These are phyloP conservation scores for Pyrrhia umbra DNA, from an alignment of 2,888 invertebrate species.

Conservation along the genomic window DNA sequence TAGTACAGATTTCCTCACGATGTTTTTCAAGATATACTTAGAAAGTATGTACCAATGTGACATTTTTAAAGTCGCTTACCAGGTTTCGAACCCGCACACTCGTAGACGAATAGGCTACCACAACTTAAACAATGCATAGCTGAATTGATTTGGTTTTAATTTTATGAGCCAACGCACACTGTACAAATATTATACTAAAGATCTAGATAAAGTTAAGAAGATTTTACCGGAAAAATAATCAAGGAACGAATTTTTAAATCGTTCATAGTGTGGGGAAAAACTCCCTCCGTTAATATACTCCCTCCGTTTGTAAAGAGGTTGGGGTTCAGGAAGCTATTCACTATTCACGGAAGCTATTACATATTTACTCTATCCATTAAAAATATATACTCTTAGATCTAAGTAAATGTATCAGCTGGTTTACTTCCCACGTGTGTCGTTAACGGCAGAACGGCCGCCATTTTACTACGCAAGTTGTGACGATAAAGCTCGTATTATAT, in stretches of 20 bases:
- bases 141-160: neutral
- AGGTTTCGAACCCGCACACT: no score
- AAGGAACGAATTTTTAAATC: neutral
- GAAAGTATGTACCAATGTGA: no score
- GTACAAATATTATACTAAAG: no score
- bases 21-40: no score
- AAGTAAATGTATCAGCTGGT: slow-evolving; percentile 47
- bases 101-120: no score
- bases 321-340: neutral
- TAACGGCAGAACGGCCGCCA: slow-evolving; percentile 25
- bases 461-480: slow-evolving; percentile 48
- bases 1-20: no score
- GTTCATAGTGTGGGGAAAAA: neutral
- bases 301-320: neutral
- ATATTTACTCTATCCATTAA: slow-evolving; percentile 24
- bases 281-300: neutral
- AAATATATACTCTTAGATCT: slow-evolving; percentile 14
- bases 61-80: no score
- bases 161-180: no score
- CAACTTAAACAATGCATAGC: no score
- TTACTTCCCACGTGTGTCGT: slow-evolving; percentile 43
- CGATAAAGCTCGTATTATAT: slow-evolving; percentile 39
- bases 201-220: no score
- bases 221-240: no score
- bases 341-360: slow-evolving; percentile 3